Conservation (phyloP, 2,797 vertebrate genomes). For the Ceyx erithaca region DNA sequence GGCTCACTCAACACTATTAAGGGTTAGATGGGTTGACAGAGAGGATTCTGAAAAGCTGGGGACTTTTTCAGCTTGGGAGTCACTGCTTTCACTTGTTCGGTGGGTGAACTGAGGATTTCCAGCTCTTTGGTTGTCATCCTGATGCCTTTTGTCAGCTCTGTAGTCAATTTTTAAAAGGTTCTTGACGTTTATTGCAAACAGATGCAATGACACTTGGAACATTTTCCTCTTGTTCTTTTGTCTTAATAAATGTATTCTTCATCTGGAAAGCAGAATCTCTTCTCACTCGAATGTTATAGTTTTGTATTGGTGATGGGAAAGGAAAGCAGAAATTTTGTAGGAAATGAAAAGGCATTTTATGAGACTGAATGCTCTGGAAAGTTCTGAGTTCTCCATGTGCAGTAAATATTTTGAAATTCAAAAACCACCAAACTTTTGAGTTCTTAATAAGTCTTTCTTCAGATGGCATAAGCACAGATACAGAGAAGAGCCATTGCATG, state of each 20-base stretch:
- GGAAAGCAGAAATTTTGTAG: constrained; percentile 30
- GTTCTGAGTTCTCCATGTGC: not conserved
- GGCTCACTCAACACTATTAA: not conserved
- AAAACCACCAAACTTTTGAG: constrained; percentile 10
- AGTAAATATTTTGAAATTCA: constrained; percentile 54
- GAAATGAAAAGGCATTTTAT: constrained; percentile 49
- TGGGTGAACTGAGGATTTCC: constrained; percentile 16
- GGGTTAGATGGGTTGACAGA: not conserved
- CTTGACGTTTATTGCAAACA: constrained; percentile 33
- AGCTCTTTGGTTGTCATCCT: constrained; percentile 1
- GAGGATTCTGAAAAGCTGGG: not conserved
- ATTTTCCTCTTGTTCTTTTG: constrained; percentile 24
- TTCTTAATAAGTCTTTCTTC: constrained; percentile 16
- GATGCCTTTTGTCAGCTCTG: constrained; percentile 41
- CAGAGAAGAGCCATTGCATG: not conserved
- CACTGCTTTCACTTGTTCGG: not conserved
- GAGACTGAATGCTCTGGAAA: constrained; percentile 3
- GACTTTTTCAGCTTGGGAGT: not conserved
- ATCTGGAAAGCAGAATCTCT: constrained; percentile 13
- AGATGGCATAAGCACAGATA: not conserved
- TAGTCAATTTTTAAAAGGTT: constrained; percentile 40
- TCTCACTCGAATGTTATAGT: not conserved
- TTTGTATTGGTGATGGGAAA: constrained; percentile 21
- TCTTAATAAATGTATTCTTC: constrained; percentile 49
- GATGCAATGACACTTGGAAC: constrained; percentile 33